Percentiles rank a stretch among this genome's conserved stretches.
Evolutionary conservation across 2,797 vertebrate species (phyloP).

Genomic region (Lacerta agilis): DNA sequence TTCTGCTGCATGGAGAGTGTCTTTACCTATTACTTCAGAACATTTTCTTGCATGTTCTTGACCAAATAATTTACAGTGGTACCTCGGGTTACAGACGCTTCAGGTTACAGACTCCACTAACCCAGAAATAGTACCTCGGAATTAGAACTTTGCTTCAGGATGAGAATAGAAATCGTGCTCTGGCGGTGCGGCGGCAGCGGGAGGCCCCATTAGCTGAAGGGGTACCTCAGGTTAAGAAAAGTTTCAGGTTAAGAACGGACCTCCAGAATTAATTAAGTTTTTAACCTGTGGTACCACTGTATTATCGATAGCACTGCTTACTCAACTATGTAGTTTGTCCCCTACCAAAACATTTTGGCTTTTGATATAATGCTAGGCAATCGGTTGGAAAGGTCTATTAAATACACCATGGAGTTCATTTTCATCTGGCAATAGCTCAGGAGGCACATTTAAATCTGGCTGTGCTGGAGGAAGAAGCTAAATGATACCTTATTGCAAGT

Average conservation of each 20-base stretch:
- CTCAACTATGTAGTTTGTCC: slow-evolving; percentile 24
- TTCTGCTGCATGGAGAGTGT: background rate
- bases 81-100: no score
- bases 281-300: no score
- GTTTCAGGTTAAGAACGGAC: no score
- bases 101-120: no score
- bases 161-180: no score
- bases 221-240: no score
- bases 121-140: no score
- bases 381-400: slow-evolving; percentile 55
- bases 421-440: slow-evolving; percentile 59
- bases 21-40: background rate
- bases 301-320: background rate
- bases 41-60: background rate
- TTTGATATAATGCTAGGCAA: slow-evolving; percentile 35
- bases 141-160: no score
- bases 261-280: no score
- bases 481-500: slow-evolving; percentile 31
- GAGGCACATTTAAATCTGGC: slow-evolving; percentile 52
- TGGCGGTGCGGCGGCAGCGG: accelerated
- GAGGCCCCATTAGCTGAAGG: no score
- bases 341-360: slow-evolving; percentile 18
- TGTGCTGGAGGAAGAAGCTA: slow-evolving; percentile 29
- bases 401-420: slow-evolving; percentile 51
- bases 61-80: slow-evolving; percentile 29